Base-by-base conservation (phyloP, 2,113 vertebrate species). In the Malurus cyaneus region DNA sequence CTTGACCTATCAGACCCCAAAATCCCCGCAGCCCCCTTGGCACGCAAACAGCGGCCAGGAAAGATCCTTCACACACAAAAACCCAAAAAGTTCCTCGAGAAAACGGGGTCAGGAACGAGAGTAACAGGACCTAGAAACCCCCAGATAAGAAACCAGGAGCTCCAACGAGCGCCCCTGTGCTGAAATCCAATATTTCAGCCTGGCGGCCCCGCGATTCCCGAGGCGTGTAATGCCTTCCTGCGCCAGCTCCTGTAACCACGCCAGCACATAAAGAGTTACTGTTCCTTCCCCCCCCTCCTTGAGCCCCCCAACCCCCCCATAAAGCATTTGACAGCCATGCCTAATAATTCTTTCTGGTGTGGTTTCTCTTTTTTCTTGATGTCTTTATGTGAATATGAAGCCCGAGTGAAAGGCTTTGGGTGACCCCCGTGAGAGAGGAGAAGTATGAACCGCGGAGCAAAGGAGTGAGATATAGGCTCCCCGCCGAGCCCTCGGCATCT, bases 311-410 rank as follows among this genome's bases (percentile, higher is more conserved):
- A 72, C 70, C 73, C 66, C 56, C 94, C 95, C 95, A 97, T 96
- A 98, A 98, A 99, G 98, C 98, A 95, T 97, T 97, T 99, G 99
- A 99, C 99, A 99, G 98, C 98, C 99, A 98, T 99, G 99, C 98
- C 99, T 98, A 99, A 99, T 99, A 99, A 99, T 99, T 99, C 99
- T 99, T 99, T 99, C 98, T 98, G 98, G 98, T 97, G 98, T 97
- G 94, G 97, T 97, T 98, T 98, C 98, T 97, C 87, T 97, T 98
- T 98, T 98, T 98, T 98, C 98, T 99, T 99, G 99, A 99, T 99
- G 99, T 99, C 99, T 99, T 99, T 99, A 99, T 99, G 98, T 97
- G 96, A 97, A 98, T 98, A 98, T 98, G 98, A 98, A 98, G 98
- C 98, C 97, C 18, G 95, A 97, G 97, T 99, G 99, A 99, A 99